A percentile compares a stretch with the other conserved stretches of the same genome.
phyloP scores from a whole-genome alignment of 2,888 invertebrate species.

The Epirrhoe alternata region DNA sequence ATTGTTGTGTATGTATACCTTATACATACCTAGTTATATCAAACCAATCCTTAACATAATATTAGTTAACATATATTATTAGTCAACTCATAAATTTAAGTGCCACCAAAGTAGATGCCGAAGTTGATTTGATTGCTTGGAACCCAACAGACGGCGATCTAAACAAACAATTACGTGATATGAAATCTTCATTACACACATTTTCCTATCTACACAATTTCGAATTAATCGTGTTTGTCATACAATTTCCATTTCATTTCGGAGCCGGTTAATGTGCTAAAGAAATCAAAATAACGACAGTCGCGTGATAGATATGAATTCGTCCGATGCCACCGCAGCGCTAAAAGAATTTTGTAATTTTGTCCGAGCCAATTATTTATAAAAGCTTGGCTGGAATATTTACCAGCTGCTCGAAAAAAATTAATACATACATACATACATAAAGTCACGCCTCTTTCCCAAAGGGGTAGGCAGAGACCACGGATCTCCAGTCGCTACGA shows the following conservation, averaged over 20 bases:
- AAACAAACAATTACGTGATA: constrained; percentile 45
- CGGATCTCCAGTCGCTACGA: too few relatives aligned
- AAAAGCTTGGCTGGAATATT: constrained; percentile 19
- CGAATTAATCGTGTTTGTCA: constrained; percentile 69
- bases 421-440: too few relatives aligned
- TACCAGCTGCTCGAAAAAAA: neutral
- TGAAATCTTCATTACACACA: constrained; percentile 43
- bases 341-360: constrained; percentile 67
- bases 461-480: too few relatives aligned
- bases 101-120: constrained; percentile 28
- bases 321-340: constrained; percentile 50
- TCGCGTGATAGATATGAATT: constrained; percentile 72
- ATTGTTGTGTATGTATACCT: neutral
- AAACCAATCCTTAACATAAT: constrained; percentile 21
- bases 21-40: neutral
- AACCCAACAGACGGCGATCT: constrained; percentile 41
- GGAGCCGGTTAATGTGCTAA: constrained; percentile 59
- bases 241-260: constrained; percentile 70
- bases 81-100: constrained; percentile 36
- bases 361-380: constrained; percentile 50
- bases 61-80: constrained; percentile 35
- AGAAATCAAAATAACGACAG: constrained; percentile 76
- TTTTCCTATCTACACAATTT: constrained; percentile 53
- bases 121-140: constrained; percentile 47
- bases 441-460: too few relatives aligned